Conservation (phyloP, 1,140 invertebrate genomes). For the Bactericera cockerelli region DNA sequence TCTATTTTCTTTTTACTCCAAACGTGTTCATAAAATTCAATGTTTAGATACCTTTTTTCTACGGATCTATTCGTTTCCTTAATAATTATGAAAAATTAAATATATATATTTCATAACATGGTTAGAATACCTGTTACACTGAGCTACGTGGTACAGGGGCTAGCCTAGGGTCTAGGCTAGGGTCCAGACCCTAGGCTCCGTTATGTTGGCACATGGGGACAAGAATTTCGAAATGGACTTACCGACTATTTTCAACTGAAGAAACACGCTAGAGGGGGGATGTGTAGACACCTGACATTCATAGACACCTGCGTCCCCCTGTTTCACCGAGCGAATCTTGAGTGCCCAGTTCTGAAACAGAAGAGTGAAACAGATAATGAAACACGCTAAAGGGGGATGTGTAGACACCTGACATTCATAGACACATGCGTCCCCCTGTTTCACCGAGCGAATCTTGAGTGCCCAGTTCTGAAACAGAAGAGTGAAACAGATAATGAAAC, state of each 20-base stretch:
- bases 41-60: no score
- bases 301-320: constrained; percentile 52
- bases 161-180: no score
- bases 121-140: no score
- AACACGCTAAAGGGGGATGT: constrained; percentile 38
- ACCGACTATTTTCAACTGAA: constrained; percentile 68
- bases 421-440: constrained; percentile 47
- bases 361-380: constrained; percentile 36
- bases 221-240: no score
- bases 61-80: no score
- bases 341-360: constrained; percentile 62
- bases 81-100: no score
- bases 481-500: constrained; percentile 69
- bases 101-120: no score
- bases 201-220: no score
- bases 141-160: no score
- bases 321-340: constrained; percentile 63
- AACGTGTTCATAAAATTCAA: no score
- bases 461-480: constrained; percentile 69
- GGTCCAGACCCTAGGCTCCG: no score
- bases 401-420: constrained; percentile 68
- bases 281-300: constrained; percentile 72
- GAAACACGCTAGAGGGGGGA: constrained; percentile 53
- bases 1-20: no score
- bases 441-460: constrained; percentile 67